Conservation (phyloP, 2,113 vertebrate species). For the Centropus unirufus region DNA sequence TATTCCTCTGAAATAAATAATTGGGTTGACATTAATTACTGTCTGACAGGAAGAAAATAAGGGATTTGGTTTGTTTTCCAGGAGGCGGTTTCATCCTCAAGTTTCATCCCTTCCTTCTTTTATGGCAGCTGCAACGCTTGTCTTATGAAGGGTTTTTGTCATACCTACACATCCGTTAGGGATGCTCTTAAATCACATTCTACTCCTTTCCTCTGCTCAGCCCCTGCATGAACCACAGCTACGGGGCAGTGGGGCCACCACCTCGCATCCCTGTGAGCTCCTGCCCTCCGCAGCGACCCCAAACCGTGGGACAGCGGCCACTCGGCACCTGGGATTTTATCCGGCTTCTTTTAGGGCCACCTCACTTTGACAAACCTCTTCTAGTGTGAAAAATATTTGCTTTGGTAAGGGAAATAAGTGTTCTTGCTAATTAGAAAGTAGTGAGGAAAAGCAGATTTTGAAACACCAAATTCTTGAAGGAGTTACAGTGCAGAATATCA, state of each 20-base stretch:
- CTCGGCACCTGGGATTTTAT: background rate
- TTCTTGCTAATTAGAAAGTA: background rate
- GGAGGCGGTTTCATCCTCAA: background rate
- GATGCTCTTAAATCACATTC: background rate
- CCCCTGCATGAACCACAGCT: background rate
- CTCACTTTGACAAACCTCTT: background rate
- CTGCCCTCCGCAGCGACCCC: constrained; percentile 21
- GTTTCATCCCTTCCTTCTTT: background rate
- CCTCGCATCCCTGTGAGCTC: background rate
- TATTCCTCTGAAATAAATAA: background rate
- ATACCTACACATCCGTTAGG: background rate
- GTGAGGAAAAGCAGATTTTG: background rate
- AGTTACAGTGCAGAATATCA: background rate
- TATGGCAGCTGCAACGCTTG: background rate
- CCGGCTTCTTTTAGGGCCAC: background rate
- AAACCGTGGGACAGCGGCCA: background rate
- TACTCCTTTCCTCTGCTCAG: background rate
- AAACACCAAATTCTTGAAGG: background rate
- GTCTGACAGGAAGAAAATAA: background rate
- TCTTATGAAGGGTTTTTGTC: background rate
- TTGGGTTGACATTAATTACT: background rate
- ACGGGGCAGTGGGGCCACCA: no score
- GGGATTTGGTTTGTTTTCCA: background rate
- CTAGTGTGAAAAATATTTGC: background rate
- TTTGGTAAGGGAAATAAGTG: background rate